A percentile compares a stretch with the other conserved stretches of the same genome.
Conservation (phyloP, 2,888 invertebrate species). For the Zaprionus lineosus region DNA sequence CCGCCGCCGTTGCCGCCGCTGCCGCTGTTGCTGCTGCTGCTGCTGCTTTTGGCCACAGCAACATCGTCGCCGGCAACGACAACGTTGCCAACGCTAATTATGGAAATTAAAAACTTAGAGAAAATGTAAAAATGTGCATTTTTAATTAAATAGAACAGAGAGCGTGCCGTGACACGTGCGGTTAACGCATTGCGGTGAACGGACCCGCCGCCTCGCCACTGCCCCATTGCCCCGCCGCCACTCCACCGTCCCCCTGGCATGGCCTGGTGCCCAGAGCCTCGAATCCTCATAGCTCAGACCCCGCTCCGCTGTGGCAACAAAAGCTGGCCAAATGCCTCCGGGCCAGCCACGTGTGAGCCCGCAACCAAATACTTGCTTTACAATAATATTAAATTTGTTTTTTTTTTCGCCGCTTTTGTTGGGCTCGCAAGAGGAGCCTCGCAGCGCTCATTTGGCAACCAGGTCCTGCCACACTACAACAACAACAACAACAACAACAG, state of each 20-base stretch:
- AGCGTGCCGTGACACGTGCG: conserved; percentile 27
- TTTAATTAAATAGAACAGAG: conserved; percentile 76
- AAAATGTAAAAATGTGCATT: conserved; percentile 71
- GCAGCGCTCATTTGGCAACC: conserved; percentile 40
- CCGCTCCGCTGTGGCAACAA: conserved; percentile 45
- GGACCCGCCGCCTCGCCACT: not conserved
- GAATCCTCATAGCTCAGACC: too few relatives aligned
- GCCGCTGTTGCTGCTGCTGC: conserved; percentile 15
- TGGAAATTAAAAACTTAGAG: conserved; percentile 76
- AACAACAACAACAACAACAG: not conserved
- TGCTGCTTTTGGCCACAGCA: conserved; percentile 14
- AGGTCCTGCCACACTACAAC: too few relatives aligned
- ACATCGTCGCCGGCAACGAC: conserved; percentile 23
- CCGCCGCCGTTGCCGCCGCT: conserved; percentile 3
- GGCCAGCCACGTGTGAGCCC: conserved; percentile 62
- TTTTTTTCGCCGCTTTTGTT: conserved; percentile 19
- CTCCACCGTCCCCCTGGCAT: not conserved
- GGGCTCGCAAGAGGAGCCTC: conserved; percentile 9
- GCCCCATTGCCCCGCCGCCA: not conserved
- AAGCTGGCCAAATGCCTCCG: conserved; percentile 50
- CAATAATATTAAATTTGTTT: conserved; percentile 42
- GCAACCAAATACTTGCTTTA: conserved; percentile 48
- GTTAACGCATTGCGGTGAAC: conserved; percentile 18
- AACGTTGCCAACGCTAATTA: conserved; percentile 68
- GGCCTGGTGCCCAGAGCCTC: conserved; percentile 1